A percentile compares a stretch with the other conserved stretches of the same genome.
Conservation (phyloP, 1,140 invertebrate genomes). For the Drosophila pseudoobscura region DNA sequence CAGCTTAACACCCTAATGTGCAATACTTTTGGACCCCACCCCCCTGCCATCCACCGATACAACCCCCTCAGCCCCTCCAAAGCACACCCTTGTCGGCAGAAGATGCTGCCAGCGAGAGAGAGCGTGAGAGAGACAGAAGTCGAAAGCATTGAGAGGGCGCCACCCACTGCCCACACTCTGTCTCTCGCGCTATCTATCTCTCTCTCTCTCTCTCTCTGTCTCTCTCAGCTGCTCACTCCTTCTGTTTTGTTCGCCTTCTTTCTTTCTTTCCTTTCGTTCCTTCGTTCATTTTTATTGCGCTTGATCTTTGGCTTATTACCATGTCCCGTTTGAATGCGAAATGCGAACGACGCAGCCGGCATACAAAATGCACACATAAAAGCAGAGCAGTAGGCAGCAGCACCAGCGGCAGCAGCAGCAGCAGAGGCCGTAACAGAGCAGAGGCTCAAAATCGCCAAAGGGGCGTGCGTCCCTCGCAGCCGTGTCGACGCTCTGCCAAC, state of each 20-base stretch:
- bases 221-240: not conserved
- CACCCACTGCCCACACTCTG: conserved; percentile 31
- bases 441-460: conserved; percentile 71
- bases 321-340: conserved; percentile 75
- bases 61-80: conserved; percentile 7
- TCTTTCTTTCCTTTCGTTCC: conserved; percentile 23
- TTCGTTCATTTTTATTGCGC: conserved; percentile 61
- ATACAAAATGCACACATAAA: conserved; percentile 50
- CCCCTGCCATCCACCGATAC: conserved; percentile 16
- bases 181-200: conserved; percentile 31
- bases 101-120: conserved; percentile 11
- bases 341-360: conserved; percentile 62
- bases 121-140: not conserved
- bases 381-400: conserved; percentile 1
- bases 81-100: too few species aligned
- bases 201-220: conserved; percentile 19
- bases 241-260: too few species aligned
- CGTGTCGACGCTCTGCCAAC: conserved; percentile 3
- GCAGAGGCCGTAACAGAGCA: not conserved
- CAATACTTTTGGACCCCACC: conserved; percentile 70
- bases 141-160: conserved; percentile 26
- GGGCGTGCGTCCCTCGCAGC: conserved; percentile 48
- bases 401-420: not conserved
- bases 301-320: conserved; percentile 82
- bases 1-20: conserved; percentile 83